Percentiles rank a stretch among this genome's conserved stretches.
Evolutionary conservation across 1,140 invertebrate genomes (phyloP).

Genomic region (Brachystomella parvula): DNA sequence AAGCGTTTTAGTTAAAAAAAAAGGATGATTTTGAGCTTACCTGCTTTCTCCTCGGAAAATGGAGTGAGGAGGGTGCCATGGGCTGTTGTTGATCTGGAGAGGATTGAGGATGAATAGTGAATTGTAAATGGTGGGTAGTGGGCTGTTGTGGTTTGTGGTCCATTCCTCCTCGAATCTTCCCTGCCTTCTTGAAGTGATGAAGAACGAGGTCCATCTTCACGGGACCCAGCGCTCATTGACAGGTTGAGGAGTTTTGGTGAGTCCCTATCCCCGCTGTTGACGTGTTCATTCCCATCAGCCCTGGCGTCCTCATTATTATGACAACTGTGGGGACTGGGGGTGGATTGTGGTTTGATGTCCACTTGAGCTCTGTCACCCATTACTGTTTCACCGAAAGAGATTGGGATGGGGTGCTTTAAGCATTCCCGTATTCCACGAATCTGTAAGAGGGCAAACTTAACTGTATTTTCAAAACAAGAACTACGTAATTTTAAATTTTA

Average conservation of each 20-base stretch:
- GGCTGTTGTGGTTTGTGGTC: constrained; percentile 20
- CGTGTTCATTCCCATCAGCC: neutral
- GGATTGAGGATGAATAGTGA: constrained; percentile 18
- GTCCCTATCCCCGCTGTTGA: neutral
- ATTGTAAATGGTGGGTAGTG: constrained; percentile 3
- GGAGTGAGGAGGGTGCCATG: constrained; percentile 1
- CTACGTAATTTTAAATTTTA: no score
- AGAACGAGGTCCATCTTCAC: neutral
- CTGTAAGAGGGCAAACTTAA: no score
- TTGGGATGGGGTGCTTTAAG: neutral
- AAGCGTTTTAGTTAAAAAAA: no score
- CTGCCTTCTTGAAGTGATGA: neutral
- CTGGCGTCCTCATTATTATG: constrained; percentile 6
- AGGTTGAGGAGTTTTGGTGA: constrained; percentile 32
- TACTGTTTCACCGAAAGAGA: no score
- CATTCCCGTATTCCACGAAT: constrained; percentile 2
- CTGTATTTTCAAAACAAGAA: no score
- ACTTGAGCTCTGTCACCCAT: constrained; percentile 7
- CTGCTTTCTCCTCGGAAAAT: constrained; percentile 25
- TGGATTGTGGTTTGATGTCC: neutral
- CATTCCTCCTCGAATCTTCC: constrained; percentile 12
- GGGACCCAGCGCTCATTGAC: constrained; percentile 23
- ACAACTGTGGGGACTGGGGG: neutral
- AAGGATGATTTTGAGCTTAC: constrained; percentile 8
- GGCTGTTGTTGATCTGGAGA: constrained; percentile 15